These are phyloP conservation scores for Apis dorsata DNA, from an alignment of 1,140 invertebrate species.

Conservation along the genomic window DNA sequence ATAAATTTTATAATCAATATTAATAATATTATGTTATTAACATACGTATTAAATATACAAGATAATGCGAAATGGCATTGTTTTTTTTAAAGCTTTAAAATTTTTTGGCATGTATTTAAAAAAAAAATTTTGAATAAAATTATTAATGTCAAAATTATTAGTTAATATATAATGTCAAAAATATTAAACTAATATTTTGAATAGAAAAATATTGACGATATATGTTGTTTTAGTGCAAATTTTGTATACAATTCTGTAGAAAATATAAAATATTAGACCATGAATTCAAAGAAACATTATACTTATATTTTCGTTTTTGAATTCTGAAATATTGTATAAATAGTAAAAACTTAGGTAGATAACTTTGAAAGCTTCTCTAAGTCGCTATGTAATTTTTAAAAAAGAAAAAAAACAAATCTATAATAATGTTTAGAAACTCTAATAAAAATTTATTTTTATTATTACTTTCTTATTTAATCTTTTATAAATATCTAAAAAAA, in stretches of 20 bases:
- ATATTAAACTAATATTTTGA: not conserved
- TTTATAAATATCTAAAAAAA: not conserved
- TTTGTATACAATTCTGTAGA: not conserved
- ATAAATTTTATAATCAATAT: slow-evolving; percentile 16
- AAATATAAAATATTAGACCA: slow-evolving; percentile 10
- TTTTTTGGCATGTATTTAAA: not conserved
- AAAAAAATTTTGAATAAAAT: not conserved
- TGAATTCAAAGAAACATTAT: not conserved
- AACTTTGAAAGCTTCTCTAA: slow-evolving; percentile 27
- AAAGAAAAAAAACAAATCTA: not conserved
- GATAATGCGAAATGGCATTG: not conserved
- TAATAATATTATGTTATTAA: not conserved
- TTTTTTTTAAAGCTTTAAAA: not conserved
- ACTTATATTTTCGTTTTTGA: too few species aligned
- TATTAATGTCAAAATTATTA: not conserved
- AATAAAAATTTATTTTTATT: not conserved
- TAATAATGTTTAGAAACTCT: not conserved
- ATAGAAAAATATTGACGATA: not conserved
- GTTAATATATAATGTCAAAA: not conserved
- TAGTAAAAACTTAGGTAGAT: slow-evolving; percentile 9
- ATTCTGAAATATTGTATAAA: not conserved
- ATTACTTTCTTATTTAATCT: not conserved
- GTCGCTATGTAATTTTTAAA: slow-evolving; percentile 4
- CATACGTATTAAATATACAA: not conserved
- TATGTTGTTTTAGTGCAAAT: not conserved